These are phyloP conservation scores for Eupithecia abbreviata DNA, from an alignment of 2,888 invertebrate species.

Conservation along the genomic window DNA sequence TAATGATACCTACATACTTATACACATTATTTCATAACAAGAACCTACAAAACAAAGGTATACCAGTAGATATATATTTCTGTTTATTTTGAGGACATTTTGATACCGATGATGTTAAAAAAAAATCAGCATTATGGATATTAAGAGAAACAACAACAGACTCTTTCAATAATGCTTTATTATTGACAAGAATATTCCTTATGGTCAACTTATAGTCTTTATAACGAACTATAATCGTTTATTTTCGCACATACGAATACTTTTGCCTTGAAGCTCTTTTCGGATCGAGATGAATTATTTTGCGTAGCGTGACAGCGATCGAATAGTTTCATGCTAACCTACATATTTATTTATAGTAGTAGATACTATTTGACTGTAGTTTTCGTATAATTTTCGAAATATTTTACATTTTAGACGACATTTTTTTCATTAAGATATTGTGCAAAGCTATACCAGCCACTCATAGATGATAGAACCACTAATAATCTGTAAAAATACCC, in stretches of 20 bases:
- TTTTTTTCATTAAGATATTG: background rate
- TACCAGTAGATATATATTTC: background rate
- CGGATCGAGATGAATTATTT: background rate
- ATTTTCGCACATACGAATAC: background rate
- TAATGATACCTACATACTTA: conserved; percentile 20
- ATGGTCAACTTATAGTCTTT: too few species aligned
- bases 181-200: background rate
- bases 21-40: conserved; percentile 34
- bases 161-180: background rate
- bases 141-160: background rate
- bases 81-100: background rate
- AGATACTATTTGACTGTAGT: too few species aligned
- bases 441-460: background rate
- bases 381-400: too few species aligned
- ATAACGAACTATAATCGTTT: background rate
- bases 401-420: too few species aligned
- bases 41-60: conserved; percentile 7
- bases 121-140: background rate
- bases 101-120: background rate
- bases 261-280: background rate
- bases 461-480: background rate
- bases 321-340: background rate
- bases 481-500: background rate
- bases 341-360: too few species aligned
- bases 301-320: background rate